Evolutionary conservation across 2,113 vertebrate species (phyloP).

Genomic region (Urocitellus parryii): DNA sequence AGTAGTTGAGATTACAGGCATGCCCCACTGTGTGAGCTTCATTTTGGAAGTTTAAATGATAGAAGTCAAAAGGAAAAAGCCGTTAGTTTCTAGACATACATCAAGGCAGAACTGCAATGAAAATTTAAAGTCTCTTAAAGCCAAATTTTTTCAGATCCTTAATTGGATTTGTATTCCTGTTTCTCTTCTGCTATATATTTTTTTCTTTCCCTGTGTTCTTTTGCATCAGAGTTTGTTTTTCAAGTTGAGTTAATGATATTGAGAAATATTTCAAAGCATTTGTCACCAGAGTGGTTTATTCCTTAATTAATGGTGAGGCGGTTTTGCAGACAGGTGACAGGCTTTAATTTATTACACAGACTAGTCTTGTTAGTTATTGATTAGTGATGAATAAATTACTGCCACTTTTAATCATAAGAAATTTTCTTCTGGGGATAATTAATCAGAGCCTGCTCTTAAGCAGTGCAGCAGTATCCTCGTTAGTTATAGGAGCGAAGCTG

Average conservation of each 20-base stretch:
- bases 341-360: conserved; percentile 73
- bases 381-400: conserved; percentile 81
- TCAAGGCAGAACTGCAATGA: not conserved
- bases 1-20: too few species aligned
- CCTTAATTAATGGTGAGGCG: conserved; percentile 71
- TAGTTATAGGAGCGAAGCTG: conserved; percentile 65
- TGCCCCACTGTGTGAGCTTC: not conserved
- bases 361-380: conserved; percentile 77
- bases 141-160: conserved; percentile 6
- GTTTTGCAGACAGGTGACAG: conserved; percentile 72
- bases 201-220: conserved; percentile 17
- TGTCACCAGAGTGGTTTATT: conserved; percentile 68
- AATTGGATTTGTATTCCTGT: conserved; percentile 9
- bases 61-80: not conserved
- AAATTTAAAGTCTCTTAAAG: conserved; percentile 35
- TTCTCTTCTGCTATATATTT: not conserved
- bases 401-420: conserved; percentile 74
- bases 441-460: conserved; percentile 71
- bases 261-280: conserved; percentile 73
- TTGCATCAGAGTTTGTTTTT: conserved; percentile 50
- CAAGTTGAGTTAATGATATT: conserved; percentile 62
- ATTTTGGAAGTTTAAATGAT: conserved; percentile 31
- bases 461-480: conserved; percentile 29
- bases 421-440: conserved; percentile 76
- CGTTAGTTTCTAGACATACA: not conserved